Percentiles rank a stretch among this genome's conserved stretches.
These are phyloP conservation scores for Caradrina kadenii DNA, from an alignment of 2,888 invertebrate species.

Conservation along the genomic window DNA sequence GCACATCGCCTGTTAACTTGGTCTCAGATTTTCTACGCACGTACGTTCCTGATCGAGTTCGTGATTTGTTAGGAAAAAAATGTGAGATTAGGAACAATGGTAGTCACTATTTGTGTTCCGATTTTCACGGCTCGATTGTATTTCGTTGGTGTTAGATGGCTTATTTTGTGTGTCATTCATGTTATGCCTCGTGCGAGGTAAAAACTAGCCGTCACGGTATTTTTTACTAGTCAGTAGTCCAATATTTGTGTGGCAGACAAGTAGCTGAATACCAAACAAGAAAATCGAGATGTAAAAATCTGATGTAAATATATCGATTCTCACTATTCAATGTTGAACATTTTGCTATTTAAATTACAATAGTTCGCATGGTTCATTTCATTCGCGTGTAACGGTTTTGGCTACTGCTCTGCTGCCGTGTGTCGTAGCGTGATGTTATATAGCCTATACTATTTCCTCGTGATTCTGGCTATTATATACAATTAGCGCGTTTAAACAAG, in stretches of 20 bases:
- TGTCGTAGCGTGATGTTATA: too few relatives aligned
- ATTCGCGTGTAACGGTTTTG: too few relatives aligned
- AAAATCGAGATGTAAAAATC: too few relatives aligned
- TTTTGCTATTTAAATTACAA: too few relatives aligned
- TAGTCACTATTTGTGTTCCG: slow-evolving; percentile 69
- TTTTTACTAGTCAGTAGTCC: neutral
- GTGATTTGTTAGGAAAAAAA: slow-evolving; percentile 75
- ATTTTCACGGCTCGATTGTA: slow-evolving; percentile 57
- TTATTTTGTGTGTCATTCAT: slow-evolving; percentile 41
- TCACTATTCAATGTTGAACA: neutral
- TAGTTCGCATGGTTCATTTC: too few relatives aligned
- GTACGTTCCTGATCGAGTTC: slow-evolving; percentile 78
- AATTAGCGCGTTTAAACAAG: too few relatives aligned
- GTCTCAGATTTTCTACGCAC: slow-evolving; percentile 78
- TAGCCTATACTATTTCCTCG: too few relatives aligned
- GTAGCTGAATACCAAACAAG: neutral
- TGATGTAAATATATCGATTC: neutral
- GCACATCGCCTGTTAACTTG: slow-evolving; percentile 76
- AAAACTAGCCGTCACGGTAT: slow-evolving; percentile 14
- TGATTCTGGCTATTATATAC: too few relatives aligned
- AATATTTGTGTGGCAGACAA: slow-evolving; percentile 4
- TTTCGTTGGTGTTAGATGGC: slow-evolving; percentile 39
- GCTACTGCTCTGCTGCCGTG: too few relatives aligned
- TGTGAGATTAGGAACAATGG: slow-evolving; percentile 69
- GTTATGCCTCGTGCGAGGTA: slow-evolving; percentile 33